phyloP scores from a whole-genome alignment of 2,113 vertebrate genomes.

The Alces alces region DNA sequence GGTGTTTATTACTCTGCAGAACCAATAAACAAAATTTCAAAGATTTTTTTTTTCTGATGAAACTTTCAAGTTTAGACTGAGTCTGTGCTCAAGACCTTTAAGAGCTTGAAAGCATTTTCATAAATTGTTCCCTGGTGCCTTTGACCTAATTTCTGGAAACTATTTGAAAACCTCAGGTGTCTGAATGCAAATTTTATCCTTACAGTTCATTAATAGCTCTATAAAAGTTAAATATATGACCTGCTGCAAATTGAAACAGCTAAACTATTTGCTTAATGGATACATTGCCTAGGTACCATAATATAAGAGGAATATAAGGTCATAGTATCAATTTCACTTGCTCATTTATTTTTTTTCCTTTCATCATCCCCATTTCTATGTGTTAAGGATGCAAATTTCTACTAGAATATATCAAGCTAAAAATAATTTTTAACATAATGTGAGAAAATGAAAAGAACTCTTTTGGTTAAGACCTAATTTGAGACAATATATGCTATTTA shows the following conservation, averaged over 20 bases:
- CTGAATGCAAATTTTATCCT: conserved; percentile 22
- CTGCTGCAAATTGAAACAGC: conserved; percentile 28
- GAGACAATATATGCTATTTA: background rate
- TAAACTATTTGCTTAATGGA: conserved; percentile 47
- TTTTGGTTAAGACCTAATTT: background rate
- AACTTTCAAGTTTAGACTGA: background rate
- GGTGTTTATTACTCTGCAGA: background rate
- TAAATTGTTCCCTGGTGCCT: background rate
- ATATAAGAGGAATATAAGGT: conserved; percentile 15
- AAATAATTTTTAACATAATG: background rate
- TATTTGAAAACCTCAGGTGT: conserved; percentile 34
- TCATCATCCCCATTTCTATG: background rate
- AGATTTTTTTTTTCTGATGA: background rate
- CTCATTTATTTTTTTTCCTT: background rate
- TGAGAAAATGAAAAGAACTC: background rate
- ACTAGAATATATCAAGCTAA: background rate
- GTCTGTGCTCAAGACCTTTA: background rate
- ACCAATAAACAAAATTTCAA: background rate
- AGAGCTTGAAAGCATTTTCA: conserved; percentile 20
- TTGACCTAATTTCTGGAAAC: conserved; percentile 44
- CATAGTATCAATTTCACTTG: background rate
- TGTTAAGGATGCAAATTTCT: background rate
- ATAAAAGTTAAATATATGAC: conserved; percentile 48
- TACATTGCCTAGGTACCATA: background rate
- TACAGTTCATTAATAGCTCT: conserved; percentile 29